Conservation (phyloP, 1,140 invertebrate species). For the Drosophila sulfurigaster region DNA sequence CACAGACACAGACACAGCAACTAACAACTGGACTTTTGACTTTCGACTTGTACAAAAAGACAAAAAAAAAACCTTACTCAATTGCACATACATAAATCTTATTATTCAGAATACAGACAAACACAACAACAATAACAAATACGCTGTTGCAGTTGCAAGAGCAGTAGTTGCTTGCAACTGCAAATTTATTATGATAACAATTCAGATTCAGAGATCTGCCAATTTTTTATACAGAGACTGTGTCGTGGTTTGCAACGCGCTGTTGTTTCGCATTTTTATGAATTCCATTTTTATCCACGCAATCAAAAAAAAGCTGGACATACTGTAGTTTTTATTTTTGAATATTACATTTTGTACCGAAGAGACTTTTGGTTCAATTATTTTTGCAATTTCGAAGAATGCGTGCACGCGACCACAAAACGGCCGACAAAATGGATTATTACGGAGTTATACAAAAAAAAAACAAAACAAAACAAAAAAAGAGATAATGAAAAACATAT, state of each 20-base stretch:
- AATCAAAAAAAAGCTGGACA: slow-evolving; percentile 31
- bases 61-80: slow-evolving; percentile 25
- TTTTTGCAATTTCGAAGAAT: slow-evolving; percentile 67
- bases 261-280: slow-evolving; percentile 56
- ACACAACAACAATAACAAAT: slow-evolving; percentile 7
- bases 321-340: slow-evolving; percentile 37
- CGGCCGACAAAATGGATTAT: slow-evolving; percentile 43
- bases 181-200: not conserved
- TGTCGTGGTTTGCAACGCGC: slow-evolving; percentile 48
- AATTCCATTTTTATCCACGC: slow-evolving; percentile 66
- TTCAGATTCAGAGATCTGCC: slow-evolving; percentile 22
- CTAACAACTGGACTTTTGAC: slow-evolving; percentile 17
- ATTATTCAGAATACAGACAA: slow-evolving; percentile 34
- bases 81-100: slow-evolving; percentile 30
- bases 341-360: slow-evolving; percentile 21
- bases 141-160: slow-evolving; percentile 27
- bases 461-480: slow-evolving; percentile 26
- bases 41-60: slow-evolving; percentile 23
- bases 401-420: slow-evolving; percentile 55
- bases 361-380: slow-evolving; percentile 42
- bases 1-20: slow-evolving; percentile 24
- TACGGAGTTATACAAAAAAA: slow-evolving; percentile 25
- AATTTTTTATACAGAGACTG: slow-evolving; percentile 41
- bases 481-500: slow-evolving; percentile 15
- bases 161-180: not conserved